phyloP scores from a whole-genome alignment of 2,888 invertebrate genomes.

The Yponomeuta sedellus region DNA sequence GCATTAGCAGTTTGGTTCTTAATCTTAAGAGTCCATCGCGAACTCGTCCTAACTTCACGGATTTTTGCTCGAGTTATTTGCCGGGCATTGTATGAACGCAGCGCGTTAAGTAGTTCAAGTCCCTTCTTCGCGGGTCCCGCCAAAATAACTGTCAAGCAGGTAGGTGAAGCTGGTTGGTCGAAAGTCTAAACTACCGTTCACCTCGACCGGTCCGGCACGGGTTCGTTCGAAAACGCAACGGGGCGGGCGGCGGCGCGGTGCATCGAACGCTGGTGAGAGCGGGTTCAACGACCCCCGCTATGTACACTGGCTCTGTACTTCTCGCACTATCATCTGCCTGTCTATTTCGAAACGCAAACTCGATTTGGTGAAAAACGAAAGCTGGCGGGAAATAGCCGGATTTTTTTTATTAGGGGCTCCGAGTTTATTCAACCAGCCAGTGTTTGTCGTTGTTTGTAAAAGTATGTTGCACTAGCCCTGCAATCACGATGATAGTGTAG shows the following conservation, averaged over 20 bases:
- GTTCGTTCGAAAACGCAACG: slow-evolving; percentile 30
- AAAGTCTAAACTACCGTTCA: slow-evolving; percentile 7
- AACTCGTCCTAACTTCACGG: too few relatives aligned
- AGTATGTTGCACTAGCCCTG: too few relatives aligned
- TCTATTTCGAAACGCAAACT: slow-evolving; percentile 12
- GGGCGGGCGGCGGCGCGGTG: slow-evolving; percentile 51
- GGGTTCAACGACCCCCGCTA: slow-evolving; percentile 63
- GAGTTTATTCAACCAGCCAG: neutral
- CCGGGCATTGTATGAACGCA: too few relatives aligned
- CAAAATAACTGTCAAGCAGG: slow-evolving; percentile 7
- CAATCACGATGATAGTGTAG: neutral
- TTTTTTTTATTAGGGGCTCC: neutral
- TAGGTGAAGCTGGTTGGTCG: neutral
- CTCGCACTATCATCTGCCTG: slow-evolving; percentile 14
- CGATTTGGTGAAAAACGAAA: slow-evolving; percentile 4
- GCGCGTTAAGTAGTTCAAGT: neutral
- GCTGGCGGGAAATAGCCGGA: neutral
- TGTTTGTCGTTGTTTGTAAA: neutral
- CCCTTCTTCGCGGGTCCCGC: neutral
- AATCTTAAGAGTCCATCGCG: too few relatives aligned
- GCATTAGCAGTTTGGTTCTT: too few relatives aligned
- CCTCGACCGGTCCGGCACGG: slow-evolving; percentile 4
- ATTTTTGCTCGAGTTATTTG: too few relatives aligned
- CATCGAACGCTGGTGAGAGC: slow-evolving; percentile 71
- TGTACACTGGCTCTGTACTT: slow-evolving; percentile 35